Evolutionary conservation across 2,888 invertebrate species (phyloP), one percentile per base, ranked within the genome.

Genomic region (Hemistola chrysoprasaria): DNA sequence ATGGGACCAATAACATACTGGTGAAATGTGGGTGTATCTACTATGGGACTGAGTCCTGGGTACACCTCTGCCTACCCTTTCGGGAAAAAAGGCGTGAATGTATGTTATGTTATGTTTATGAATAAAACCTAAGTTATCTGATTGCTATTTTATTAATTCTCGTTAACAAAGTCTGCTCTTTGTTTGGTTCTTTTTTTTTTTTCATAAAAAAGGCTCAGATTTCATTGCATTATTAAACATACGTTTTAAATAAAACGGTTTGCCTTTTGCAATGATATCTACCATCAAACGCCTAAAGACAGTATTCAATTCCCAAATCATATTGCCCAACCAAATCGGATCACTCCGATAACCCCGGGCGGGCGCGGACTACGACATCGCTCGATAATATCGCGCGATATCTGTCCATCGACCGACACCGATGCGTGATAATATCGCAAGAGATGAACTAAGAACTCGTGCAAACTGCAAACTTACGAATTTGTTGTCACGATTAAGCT

Each of bases 401-500:
- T 50, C 53, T 43, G 39, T 39, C 42, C 48, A 56, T 58, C 55
- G 49, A 21, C 33, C 41, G 48, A 55, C 54, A 48, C 36, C 28
- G 27, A 11, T 26, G 38, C 28, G 40, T 38, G 50, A 53, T 51
- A 44, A 25, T 39, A 47, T 51, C 46, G 41, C 29, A 22, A 21
- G 25, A 41, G 46, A 50, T 23, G 48, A 45, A 24, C 40, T 29
- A 21, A 9, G 30, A 33, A 56, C 35, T 58, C 50, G 47, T 50
- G 69, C 65, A 78, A 78, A 46, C 60, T 78, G 79, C 73, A 57
- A 74, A 72, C 63, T 62, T 65, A 69, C 62, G 68, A 72, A 78
- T 76, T 73, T 74, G 71, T 65, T 62, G 74, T 78, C 82, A 82
- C 82, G 83, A 79, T 71, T 59, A 50, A 37, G 38, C 27, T 22